Evolutionary conservation across 2,888 invertebrate species (phyloP).

Genomic region (Lasioglossum lativentre): DNA sequence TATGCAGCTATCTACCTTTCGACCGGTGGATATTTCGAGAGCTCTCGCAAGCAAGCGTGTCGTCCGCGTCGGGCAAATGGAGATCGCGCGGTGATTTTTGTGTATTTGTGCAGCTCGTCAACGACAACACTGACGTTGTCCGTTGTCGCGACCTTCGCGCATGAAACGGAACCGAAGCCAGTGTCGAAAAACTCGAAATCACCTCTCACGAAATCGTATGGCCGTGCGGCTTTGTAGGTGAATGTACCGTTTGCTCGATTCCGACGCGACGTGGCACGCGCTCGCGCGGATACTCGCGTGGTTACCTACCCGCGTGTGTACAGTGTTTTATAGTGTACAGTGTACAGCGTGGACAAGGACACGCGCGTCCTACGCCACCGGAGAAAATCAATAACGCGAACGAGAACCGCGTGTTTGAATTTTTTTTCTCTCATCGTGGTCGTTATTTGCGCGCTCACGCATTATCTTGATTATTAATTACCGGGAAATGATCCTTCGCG

Average conservation of each 20-base stretch:
- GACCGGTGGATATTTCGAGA: constrained; percentile 37
- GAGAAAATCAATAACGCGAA: constrained; percentile 45
- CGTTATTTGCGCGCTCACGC: constrained; percentile 6
- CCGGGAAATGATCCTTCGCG: background rate
- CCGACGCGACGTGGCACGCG: constrained; percentile 23
- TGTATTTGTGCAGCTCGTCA: background rate
- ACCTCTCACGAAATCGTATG: constrained; percentile 35
- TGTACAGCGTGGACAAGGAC: background rate
- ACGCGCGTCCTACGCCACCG: constrained; percentile 24
- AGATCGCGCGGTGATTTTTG: background rate
- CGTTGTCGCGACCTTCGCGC: background rate
- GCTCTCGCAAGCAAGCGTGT: constrained; percentile 14
- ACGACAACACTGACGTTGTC: too few relatives aligned
- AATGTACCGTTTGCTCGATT: constrained; percentile 60
- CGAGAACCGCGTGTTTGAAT: background rate
- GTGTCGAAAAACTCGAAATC: constrained; percentile 18
- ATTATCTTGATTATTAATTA: constrained; percentile 38
- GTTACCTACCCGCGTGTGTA: background rate
- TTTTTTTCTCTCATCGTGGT: background rate
- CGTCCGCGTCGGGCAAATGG: constrained; percentile 15
- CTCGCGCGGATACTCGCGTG: background rate
- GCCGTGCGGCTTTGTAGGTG: constrained; percentile 52
- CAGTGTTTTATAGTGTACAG: constrained; percentile 15
- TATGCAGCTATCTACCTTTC: constrained; percentile 37
- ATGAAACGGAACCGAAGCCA: constrained; percentile 13